Conservation (phyloP, 2,797 vertebrate genomes). For the Siniperca scherzeri region DNA sequence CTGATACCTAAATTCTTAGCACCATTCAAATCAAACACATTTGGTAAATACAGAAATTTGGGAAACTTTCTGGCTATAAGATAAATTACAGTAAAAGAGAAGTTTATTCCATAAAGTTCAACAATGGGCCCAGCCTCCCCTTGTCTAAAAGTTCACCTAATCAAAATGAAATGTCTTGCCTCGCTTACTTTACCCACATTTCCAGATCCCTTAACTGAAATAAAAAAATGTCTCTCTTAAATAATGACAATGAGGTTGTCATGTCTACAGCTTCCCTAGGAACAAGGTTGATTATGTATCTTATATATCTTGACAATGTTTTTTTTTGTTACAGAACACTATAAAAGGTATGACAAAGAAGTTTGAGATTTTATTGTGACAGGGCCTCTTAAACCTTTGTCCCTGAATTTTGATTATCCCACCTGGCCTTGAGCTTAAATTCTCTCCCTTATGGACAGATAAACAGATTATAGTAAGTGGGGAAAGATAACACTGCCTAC, state of each 20-base stretch:
- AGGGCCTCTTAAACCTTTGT: constrained; percentile 26
- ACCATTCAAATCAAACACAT: neutral
- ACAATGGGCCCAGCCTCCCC: too few relatives aligned
- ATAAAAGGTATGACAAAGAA: constrained; percentile 14
- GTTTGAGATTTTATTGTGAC: constrained; percentile 30
- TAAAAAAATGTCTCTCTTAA: neutral
- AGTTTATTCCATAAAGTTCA: neutral
- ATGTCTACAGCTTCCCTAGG: neutral
- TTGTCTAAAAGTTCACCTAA: neutral
- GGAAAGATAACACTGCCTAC: constrained; percentile 63
- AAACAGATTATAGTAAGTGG: constrained; percentile 64
- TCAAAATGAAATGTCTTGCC: neutral
- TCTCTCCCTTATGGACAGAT: constrained; percentile 45
- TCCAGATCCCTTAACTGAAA: neutral
- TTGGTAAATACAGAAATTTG: neutral
- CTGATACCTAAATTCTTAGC: neutral
- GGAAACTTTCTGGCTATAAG: neutral
- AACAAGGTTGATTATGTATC: neutral
- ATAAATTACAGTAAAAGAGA: neutral
- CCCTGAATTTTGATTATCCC: constrained; percentile 43
- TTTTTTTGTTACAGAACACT: neutral
- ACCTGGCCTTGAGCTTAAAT: constrained; percentile 55
- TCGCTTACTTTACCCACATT: neutral
- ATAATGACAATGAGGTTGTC: neutral
- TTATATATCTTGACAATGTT: neutral